These are phyloP conservation scores for Nephotettix cincticeps DNA, from an alignment of 1,140 invertebrate genomes.

Conservation along the genomic window DNA sequence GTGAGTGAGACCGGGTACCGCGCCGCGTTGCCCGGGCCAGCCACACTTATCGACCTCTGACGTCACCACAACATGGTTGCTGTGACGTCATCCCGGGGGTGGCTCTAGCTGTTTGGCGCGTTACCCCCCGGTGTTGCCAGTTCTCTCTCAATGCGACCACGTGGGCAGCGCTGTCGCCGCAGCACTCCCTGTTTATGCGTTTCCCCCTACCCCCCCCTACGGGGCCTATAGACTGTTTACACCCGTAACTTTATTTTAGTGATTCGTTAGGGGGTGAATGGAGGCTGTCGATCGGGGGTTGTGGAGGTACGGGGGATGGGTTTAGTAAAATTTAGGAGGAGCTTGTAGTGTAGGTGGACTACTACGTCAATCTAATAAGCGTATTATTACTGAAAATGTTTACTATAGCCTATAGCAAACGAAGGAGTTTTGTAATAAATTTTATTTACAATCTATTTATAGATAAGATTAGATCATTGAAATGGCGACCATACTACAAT, in stretches of 20 bases:
- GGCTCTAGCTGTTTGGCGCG: slow-evolving; percentile 11
- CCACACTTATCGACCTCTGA: slow-evolving; percentile 13
- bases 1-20: slow-evolving; percentile 22
- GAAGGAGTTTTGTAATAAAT: too few relatives aligned
- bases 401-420: too few relatives aligned
- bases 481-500: too few relatives aligned
- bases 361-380: too few relatives aligned
- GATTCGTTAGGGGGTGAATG: too few relatives aligned
- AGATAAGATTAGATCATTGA: too few relatives aligned
- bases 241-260: slow-evolving; percentile 34
- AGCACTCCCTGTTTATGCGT: background rate
- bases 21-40: background rate
- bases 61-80: slow-evolving; percentile 46
- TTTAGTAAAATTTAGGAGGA: too few relatives aligned
- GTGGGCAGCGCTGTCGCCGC: background rate
- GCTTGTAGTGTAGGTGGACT: too few relatives aligned
- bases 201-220: background rate
- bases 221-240: background rate
- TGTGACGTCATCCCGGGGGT: slow-evolving; percentile 47
- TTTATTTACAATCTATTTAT: too few relatives aligned
- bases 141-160: background rate
- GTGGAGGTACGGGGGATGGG: too few relatives aligned
- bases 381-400: too few relatives aligned
- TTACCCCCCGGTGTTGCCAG: slow-evolving; percentile 7
- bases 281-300: too few relatives aligned